A percentile compares a stretch with the other conserved stretches of the same genome.
Evolutionary conservation across 2,113 vertebrate genomes (phyloP).

Genomic region (Lethenteron camtschaticum): DNA sequence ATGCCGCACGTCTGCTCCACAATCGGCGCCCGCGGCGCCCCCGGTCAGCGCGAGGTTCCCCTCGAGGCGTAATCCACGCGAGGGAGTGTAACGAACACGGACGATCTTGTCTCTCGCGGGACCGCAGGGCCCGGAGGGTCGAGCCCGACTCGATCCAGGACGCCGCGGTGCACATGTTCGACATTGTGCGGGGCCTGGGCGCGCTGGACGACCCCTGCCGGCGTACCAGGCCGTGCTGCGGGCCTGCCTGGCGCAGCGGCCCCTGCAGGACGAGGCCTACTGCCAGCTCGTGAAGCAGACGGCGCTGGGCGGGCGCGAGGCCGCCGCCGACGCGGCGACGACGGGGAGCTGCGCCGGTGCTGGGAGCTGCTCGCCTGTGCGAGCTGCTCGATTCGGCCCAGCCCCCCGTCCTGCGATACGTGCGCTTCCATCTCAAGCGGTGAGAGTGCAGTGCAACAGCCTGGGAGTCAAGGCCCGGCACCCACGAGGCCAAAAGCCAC

Average conservation of each 20-base stretch:
- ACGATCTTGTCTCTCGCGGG: no score
- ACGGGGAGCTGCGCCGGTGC: conserved; percentile 37
- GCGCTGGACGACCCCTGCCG: neutral
- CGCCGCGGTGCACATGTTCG: neutral
- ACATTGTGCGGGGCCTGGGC: conserved; percentile 1
- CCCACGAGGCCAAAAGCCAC: no score
- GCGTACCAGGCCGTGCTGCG: neutral
- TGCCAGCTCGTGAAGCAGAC: conserved; percentile 4
- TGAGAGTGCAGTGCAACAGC: no score
- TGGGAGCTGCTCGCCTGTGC: conserved; percentile 3
- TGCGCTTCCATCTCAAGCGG: conserved; percentile 4
- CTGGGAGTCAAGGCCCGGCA: no score
- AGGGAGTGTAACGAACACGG: no score
- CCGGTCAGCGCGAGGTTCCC: no score
- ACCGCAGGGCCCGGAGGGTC: no score
- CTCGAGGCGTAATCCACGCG: no score
- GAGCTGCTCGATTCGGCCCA: neutral
- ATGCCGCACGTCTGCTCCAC: no score
- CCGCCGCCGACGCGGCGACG: conserved; percentile 34
- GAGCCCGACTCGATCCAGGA: neutral
- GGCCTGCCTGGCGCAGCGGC: neutral
- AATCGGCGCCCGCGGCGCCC: no score
- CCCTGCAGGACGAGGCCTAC: neutral
- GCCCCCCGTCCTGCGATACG: conserved; percentile 3
- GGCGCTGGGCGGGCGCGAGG: conserved; percentile 8